Conservation (phyloP, 2,113 vertebrate species). For the Semnopithecus entellus region DNA sequence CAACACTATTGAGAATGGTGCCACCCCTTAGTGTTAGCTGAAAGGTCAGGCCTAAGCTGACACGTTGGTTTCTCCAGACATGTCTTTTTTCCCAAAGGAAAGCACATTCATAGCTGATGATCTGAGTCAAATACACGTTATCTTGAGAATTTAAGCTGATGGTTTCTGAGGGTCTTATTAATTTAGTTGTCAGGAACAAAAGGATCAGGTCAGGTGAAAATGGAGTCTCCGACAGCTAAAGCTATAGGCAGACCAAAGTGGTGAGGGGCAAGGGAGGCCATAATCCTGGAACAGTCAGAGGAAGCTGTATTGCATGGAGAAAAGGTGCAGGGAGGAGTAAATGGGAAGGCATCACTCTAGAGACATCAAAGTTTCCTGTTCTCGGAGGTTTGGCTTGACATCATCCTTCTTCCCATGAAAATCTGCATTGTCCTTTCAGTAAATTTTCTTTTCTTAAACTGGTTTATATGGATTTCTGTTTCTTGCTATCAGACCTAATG, state of each 20-base stretch:
- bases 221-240: not conserved
- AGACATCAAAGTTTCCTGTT: not conserved
- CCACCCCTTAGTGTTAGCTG: not conserved
- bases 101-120: not conserved
- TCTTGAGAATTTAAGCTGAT: not conserved
- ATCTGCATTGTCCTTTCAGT: not conserved
- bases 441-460: not conserved
- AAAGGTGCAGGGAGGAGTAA: not conserved
- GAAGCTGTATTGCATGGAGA: not conserved
- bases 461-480: not conserved
- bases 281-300: not conserved
- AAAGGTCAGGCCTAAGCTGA: not conserved
- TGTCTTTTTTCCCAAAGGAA: not conserved
- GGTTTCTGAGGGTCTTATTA: not conserved
- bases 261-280: not conserved
- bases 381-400: not conserved
- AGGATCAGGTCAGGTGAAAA: not conserved
- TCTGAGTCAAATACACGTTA: not conserved
- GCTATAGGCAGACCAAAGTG: not conserved
- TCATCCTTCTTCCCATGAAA: not conserved
- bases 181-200: not conserved
- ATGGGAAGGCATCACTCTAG: not conserved
- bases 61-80: not conserved
- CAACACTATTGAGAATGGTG: not conserved
- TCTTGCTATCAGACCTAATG: not conserved